Conservation (phyloP, 37 sponge, comb jelly and placozoan species). For the Mnemiopsis leidyi region DNA sequence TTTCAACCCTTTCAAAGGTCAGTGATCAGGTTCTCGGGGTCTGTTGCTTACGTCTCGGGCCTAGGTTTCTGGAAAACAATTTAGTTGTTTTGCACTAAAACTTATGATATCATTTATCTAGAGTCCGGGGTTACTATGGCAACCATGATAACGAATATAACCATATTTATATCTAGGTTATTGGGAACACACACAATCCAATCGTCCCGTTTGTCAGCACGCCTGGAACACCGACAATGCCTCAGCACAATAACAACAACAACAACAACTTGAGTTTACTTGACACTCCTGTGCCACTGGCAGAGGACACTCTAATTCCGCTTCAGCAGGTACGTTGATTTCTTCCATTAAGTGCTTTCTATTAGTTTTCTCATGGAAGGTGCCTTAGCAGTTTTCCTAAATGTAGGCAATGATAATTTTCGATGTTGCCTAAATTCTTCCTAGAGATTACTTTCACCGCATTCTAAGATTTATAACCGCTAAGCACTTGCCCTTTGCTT, state of each 20-base stretch:
- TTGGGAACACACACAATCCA: slow-evolving; percentile 28
- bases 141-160: background rate
- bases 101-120: no score
- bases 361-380: no score
- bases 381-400: no score
- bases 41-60: background rate
- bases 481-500: no score
- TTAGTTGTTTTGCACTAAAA: no score
- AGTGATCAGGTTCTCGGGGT: background rate
- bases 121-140: no score
- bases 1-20: slow-evolving; percentile 33
- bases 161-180: background rate
- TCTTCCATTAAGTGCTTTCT: no score
- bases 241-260: background rate
- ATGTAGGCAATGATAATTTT: no score
- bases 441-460: no score
- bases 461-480: no score
- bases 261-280: slow-evolving; percentile 16
- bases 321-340: slow-evolving; percentile 13
- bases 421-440: no score
- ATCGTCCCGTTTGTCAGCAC: slow-evolving; percentile 30
- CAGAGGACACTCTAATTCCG: slow-evolving; percentile 39
- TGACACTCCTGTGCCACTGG: slow-evolving; percentile 26
- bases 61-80: no score
- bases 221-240: slow-evolving; percentile 1